These are phyloP conservation scores for Agrotis segetum DNA, from an alignment of 2,888 invertebrate species.

Conservation along the genomic window DNA sequence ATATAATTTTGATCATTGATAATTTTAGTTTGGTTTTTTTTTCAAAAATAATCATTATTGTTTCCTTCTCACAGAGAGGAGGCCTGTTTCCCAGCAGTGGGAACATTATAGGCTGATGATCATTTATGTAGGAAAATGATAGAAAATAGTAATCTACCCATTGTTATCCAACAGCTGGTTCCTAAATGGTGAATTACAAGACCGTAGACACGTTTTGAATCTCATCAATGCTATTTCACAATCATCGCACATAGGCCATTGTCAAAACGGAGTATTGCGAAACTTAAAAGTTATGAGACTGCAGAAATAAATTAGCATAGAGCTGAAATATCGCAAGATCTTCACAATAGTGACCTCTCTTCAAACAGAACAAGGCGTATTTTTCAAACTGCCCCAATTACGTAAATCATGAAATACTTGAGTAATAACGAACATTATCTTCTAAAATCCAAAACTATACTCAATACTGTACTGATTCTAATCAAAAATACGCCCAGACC, in stretches of 20 bases:
- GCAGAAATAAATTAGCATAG: conserved; percentile 32
- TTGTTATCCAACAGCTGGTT: conserved; percentile 48
- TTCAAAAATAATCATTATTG: too few species aligned
- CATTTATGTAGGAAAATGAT: not conserved
- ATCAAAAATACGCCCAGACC: conserved; percentile 79
- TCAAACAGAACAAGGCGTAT: conserved; percentile 51
- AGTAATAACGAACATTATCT: conserved; percentile 3
- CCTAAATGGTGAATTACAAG: conserved; percentile 2
- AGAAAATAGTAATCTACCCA: not conserved
- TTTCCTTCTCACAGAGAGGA: too few species aligned
- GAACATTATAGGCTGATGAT: too few species aligned
- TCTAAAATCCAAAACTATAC: conserved; percentile 20
- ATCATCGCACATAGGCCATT: conserved; percentile 39
- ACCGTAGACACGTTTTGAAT: conserved; percentile 15
- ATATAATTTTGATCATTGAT: not conserved
- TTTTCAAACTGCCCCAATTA: conserved; percentile 60
- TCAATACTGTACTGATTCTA: conserved; percentile 40
- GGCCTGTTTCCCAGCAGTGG: too few species aligned
- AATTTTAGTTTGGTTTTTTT: conserved; percentile 2
- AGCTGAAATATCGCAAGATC: conserved; percentile 47
- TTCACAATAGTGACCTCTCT: conserved; percentile 62
- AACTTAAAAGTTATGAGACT: conserved; percentile 40
- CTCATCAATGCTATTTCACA: conserved; percentile 46
- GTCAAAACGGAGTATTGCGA: conserved; percentile 53
- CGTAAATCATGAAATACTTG: conserved; percentile 55